phyloP scores from a whole-genome alignment of 64 coral and sea anemone genomes.

The Astreopora myriophthalma region DNA sequence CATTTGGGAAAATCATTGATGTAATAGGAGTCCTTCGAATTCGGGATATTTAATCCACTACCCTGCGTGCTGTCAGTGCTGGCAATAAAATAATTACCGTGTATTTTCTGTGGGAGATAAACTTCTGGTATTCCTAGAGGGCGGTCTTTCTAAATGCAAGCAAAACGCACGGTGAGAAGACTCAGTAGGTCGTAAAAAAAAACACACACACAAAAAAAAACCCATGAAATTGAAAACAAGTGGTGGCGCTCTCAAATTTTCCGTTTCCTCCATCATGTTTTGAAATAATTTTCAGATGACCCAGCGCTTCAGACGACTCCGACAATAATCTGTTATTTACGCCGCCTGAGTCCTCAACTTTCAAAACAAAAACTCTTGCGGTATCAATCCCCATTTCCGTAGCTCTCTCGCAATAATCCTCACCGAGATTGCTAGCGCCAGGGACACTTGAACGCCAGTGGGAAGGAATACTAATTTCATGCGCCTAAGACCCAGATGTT shows the following conservation, averaged over 20 bases:
- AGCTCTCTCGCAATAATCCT: background rate
- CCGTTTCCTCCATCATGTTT: background rate
- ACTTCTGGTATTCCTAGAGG: constrained; percentile 55
- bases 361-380: constrained; percentile 19
- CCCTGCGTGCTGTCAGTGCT: background rate
- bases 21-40: background rate
- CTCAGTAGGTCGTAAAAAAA: constrained; percentile 13
- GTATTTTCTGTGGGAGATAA: constrained; percentile 48
- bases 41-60: constrained; percentile 1
- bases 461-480: constrained; percentile 14
- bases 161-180: background rate
- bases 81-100: constrained; percentile 29
- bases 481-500: constrained; percentile 17
- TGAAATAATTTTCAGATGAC: background rate
- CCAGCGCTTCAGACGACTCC: background rate
- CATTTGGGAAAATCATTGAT: background rate
- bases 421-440: background rate
- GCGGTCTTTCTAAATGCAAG: constrained; percentile 24
- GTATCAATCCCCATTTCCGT: background rate
- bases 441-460: background rate
- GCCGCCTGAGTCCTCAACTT: background rate
- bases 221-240: background rate
- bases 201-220: background rate
- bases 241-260: background rate
- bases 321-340: constrained; percentile 15